Evolutionary conservation across 2,888 invertebrate genomes (phyloP).

Genomic region (Dromius quadrimaculatus): DNA sequence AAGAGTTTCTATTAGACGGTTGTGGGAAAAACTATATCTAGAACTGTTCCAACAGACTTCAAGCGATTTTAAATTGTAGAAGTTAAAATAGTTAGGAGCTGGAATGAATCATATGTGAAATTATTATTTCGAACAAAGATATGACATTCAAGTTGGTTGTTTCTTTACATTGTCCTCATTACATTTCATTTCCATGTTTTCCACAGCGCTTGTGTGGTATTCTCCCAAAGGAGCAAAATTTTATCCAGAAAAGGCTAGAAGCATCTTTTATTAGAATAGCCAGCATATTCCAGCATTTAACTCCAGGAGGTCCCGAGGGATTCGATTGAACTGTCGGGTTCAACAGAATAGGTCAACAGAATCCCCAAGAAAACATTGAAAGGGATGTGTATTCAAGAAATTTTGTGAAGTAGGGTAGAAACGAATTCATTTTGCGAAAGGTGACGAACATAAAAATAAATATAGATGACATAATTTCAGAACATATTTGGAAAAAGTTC

Average conservation of each 20-base stretch:
- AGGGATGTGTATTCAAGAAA: neutral
- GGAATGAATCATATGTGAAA: too few species aligned
- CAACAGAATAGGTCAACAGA: neutral
- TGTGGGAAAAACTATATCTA: slow-evolving; percentile 1
- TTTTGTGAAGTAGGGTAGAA: neutral
- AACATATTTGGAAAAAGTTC: too few species aligned
- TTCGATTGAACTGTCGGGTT: neutral
- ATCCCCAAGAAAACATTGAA: neutral
- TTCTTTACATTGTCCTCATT: neutral
- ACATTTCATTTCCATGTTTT: neutral
- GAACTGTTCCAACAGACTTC: too few species aligned
- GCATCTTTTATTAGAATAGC: slow-evolving; percentile 11
- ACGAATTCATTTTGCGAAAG: neutral
- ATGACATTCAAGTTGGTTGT: too few species aligned
- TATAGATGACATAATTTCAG: too few species aligned
- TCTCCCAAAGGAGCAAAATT: neutral
- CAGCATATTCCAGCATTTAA: neutral
- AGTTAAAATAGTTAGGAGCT: too few species aligned
- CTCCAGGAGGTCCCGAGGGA: neutral
- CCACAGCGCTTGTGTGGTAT: neutral
- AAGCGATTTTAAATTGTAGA: too few species aligned
- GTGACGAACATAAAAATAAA: too few species aligned
- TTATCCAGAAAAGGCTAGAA: neutral
- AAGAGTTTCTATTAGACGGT: slow-evolving; percentile 42
- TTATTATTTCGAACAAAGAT: too few species aligned